Evolutionary conservation across 1,140 invertebrate species (phyloP).

Genomic region (Heliconius congener): DNA sequence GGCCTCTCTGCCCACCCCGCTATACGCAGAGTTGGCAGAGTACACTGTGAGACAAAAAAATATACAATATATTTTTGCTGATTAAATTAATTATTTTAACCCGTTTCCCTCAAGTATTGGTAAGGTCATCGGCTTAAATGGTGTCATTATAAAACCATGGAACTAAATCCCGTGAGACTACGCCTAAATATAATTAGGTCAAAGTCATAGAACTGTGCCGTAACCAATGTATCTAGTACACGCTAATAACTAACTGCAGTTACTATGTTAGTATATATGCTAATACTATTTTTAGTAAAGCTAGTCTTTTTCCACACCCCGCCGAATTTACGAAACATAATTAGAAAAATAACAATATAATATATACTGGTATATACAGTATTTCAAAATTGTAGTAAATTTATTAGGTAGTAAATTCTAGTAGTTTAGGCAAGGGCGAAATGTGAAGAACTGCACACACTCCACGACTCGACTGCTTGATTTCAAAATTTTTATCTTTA

Average conservation of each 20-base stretch:
- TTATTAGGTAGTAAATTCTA: too few species aligned
- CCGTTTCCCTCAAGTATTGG: constrained; percentile 35
- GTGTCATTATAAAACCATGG: constrained; percentile 60
- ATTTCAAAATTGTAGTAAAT: too few species aligned
- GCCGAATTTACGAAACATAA: too few species aligned
- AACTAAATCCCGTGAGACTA: constrained; percentile 67
- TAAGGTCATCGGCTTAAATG: constrained; percentile 31
- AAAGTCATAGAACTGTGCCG: constrained; percentile 53
- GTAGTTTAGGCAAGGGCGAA: too few species aligned
- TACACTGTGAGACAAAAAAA: background rate
- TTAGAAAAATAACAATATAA: too few species aligned
- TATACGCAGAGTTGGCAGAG: too few species aligned
- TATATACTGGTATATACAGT: too few species aligned
- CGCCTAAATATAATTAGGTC: constrained; percentile 57
- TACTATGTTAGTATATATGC: background rate
- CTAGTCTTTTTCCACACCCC: too few species aligned
- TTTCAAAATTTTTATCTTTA: too few species aligned
- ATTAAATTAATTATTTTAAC: background rate
- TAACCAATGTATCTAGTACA: constrained; percentile 31
- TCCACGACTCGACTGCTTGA: too few species aligned
- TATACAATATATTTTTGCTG: background rate
- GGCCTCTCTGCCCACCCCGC: too few species aligned
- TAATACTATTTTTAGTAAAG: background rate
- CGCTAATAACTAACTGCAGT: background rate
- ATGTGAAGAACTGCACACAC: too few species aligned